Evolutionary conservation across 2,888 invertebrate species (phyloP).

Genomic region (Latrodectus hesperus): DNA sequence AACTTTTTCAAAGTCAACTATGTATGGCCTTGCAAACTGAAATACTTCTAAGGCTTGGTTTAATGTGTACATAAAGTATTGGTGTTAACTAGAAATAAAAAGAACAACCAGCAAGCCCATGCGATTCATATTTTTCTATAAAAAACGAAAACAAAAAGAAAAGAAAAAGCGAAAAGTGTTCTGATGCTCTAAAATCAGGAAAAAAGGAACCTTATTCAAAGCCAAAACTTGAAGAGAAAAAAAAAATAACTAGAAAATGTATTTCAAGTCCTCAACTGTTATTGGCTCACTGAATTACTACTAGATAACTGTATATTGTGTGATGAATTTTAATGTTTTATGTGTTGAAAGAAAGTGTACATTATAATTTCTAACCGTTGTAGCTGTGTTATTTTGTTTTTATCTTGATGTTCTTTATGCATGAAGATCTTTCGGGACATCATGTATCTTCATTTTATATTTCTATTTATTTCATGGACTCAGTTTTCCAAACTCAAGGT

Average conservation of each 20-base stretch:
- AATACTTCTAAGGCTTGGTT: not conserved
- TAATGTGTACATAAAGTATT: conserved; percentile 44
- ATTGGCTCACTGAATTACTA: not conserved
- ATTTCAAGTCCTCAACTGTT: not conserved
- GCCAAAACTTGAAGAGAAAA: conserved; percentile 1
- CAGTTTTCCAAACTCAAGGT: too few species aligned
- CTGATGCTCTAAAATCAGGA: not conserved
- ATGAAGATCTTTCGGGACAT: too few species aligned
- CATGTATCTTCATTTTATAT: too few species aligned
- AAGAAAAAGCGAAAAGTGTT: not conserved
- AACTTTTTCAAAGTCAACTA: conserved; percentile 65
- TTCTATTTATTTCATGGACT: too few species aligned
- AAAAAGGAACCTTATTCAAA: not conserved
- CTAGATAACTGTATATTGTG: conserved; percentile 25
- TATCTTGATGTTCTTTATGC: not conserved
- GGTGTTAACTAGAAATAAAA: conserved; percentile 13
- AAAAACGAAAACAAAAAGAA: not conserved
- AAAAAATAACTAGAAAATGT: not conserved
- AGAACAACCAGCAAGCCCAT: conserved; percentile 43
- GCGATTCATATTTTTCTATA: conserved; percentile 66
- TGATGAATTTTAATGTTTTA: conserved; percentile 64
- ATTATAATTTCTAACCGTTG: conserved; percentile 29
- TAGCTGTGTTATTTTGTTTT: conserved; percentile 36
- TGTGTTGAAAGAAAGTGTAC: conserved; percentile 49
- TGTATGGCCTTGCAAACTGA: conserved; percentile 41